Evolutionary conservation across 2,797 vertebrate genomes (phyloP).

Genomic region (Heterohyrax brucei): DNA sequence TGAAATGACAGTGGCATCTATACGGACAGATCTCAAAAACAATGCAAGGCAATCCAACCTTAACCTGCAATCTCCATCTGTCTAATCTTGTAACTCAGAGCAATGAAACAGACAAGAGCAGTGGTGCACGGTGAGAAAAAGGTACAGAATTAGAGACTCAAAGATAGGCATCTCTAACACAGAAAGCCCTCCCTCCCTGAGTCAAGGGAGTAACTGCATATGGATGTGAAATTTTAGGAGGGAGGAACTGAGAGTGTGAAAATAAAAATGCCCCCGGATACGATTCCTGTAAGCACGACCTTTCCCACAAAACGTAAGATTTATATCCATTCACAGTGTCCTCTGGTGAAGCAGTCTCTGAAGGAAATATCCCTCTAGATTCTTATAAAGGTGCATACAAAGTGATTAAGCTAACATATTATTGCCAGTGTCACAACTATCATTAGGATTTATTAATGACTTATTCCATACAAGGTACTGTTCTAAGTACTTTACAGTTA

Average conservation of each 20-base stretch:
- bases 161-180: neutral
- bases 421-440: neutral
- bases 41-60: neutral
- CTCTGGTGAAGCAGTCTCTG: neutral
- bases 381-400: neutral
- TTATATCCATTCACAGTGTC: neutral
- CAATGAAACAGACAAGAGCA: neutral
- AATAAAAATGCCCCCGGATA: neutral
- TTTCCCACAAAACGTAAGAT: neutral
- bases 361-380: neutral
- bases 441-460: neutral
- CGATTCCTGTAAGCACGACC: neutral
- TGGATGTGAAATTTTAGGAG: constrained; percentile 12
- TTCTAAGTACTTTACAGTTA: constrained; percentile 4
- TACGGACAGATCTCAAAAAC: constrained; percentile 10
- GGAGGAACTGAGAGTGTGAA: constrained; percentile 55
- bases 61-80: neutral
- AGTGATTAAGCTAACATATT: neutral
- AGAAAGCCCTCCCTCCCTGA: neutral
- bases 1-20: neutral
- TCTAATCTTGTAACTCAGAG: constrained; percentile 6
- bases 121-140: neutral
- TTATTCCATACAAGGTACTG: neutral
- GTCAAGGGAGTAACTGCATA: neutral
- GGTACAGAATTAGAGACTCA: constrained; percentile 15